phyloP scores from a whole-genome alignment of 2,888 invertebrate species.

The Oscheius sp. region DNA sequence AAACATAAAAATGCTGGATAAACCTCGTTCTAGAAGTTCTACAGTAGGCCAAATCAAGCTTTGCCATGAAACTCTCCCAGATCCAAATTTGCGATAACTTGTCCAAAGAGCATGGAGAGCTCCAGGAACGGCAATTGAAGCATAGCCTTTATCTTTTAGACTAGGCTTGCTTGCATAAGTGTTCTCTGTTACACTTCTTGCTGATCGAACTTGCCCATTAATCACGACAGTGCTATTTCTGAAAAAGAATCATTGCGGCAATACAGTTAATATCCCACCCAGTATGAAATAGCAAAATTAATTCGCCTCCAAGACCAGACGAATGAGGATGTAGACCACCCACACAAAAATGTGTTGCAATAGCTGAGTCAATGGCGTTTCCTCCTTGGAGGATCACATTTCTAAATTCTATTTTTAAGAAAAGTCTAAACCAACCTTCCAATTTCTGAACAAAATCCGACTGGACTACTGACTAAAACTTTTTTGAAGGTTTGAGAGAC shows the following conservation, averaged over 20 bases:
- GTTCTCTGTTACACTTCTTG: constrained; percentile 39
- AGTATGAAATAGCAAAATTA: constrained; percentile 37
- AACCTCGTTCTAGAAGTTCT: constrained; percentile 21
- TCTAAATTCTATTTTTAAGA: constrained; percentile 19
- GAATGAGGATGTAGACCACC: constrained; percentile 46
- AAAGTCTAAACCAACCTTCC: constrained; percentile 30
- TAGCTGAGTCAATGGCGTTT: constrained; percentile 40
- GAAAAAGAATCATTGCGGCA: too few relatives aligned
- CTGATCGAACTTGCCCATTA: constrained; percentile 38
- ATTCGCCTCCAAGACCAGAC: constrained; percentile 42
- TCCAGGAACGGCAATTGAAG: constrained; percentile 45
- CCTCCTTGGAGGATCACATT: constrained; percentile 39
- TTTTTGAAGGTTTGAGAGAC: neutral
- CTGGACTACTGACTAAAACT: constrained; percentile 11
- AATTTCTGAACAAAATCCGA: constrained; percentile 30
- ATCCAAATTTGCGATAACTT: constrained; percentile 39
- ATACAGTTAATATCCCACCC: constrained; percentile 16
- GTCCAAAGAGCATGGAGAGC: constrained; percentile 41
- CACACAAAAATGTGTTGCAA: constrained; percentile 44
- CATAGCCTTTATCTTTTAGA: constrained; percentile 42
- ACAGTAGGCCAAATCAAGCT: constrained; percentile 37
- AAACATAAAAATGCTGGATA: neutral
- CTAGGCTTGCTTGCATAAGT: constrained; percentile 43
- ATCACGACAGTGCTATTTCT: constrained; percentile 30
- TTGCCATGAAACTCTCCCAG: constrained; percentile 40